Evolutionary conservation across 2,888 invertebrate genomes (phyloP), one percentile per base, ranked within the genome.

Genomic region (Athalia circularis): DNA sequence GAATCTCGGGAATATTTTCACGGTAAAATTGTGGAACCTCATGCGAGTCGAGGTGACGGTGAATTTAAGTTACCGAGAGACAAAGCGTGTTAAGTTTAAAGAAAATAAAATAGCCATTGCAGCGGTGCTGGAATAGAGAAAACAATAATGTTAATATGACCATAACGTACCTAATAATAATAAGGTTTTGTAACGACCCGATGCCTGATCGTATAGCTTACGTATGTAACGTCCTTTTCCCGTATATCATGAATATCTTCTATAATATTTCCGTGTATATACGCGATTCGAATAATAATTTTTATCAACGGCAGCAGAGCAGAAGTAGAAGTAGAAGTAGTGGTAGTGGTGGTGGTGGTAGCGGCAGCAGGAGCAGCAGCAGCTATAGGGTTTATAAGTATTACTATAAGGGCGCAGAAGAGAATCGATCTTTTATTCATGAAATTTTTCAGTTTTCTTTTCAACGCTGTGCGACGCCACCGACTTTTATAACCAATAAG

Each of bases 361-460:
- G 11, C 11, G n/a, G 47, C 43, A 5, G 45, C 43, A 43, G 45
- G 70, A 6, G 54, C 29, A 29, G 29, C 29, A 70, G 54, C 11
- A n/a, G 13, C 11, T 15, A 43, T 8, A 57, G 68, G 13, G 68
- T 52, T 15, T 15, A 67, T 64, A 62, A 7, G 5, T 61, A 15
- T 61, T 8, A 29, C 13, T 8, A 29, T 61, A 65, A 9, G 43
- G n/a, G 48, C 6, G 52, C 11, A 4, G 6, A 29, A 45, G 7
- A 48, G 62, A 48, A 50, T 75, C 50, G 62, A 75, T 75, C 75
- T 75, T 75, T 75, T 75, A 75, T 75, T 75, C 75, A 75, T 75
- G 75, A 75, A 68, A 75, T 75, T 75, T 75, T 75, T 75, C 75
- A 75, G 62, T 75, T 75, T 75, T 75, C 75, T 64, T 75, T 75